Evolutionary conservation across 2,888 invertebrate species (phyloP), one percentile per base, ranked within the genome.

Genomic region (Colostygia pectinataria): DNA sequence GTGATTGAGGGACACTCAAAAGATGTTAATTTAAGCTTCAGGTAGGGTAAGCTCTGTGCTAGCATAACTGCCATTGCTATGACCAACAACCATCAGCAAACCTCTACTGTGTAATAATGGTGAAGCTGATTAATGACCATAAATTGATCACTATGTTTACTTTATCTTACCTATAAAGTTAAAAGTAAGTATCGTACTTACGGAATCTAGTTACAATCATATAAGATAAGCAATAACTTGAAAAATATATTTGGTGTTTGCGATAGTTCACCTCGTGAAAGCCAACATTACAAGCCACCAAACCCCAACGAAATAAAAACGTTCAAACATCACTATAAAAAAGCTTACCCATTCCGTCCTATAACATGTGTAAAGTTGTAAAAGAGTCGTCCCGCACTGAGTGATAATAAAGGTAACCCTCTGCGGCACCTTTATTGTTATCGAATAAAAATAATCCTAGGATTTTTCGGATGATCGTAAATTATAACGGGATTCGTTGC

Each of bases 401-500:
- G 87, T 89, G 90, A 90, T 90, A 90, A 88, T 89, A 89, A 89
- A 87, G 84, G 86, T 83, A 84, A 87, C 87, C 88, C 86, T 83
- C 83, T 61, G 77, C 78, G 79, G 80, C 72, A 84, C 87, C 87
- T 89, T 88, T 88, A 89, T 89, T 87, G 88, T 87, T 89, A 90
- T 89, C 88, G 80, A 87, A 90, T 90, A 89, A 90, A 90, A 89
- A 87, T 90, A 89, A 90, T 88, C 87, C 86, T 62, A 67, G 83
- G 86, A 85, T 86, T 88, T 86, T 86, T 84, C 63, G 80, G 87
- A 86, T 87, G 84, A 84, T 88, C 90, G 87, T 89, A 90, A 90
- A 89, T 89, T 87, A 89, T 84, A 86, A 78, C 82, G 74, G 83
- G 80, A 77, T 81, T 76, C 79, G 68, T 71, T 40, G 31, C 24